A percentile compares a stretch with the other conserved stretches of the same genome.
These are phyloP conservation scores for Plodia interpunctella DNA, from an alignment of 1,140 invertebrate species.

Conservation along the genomic window DNA sequence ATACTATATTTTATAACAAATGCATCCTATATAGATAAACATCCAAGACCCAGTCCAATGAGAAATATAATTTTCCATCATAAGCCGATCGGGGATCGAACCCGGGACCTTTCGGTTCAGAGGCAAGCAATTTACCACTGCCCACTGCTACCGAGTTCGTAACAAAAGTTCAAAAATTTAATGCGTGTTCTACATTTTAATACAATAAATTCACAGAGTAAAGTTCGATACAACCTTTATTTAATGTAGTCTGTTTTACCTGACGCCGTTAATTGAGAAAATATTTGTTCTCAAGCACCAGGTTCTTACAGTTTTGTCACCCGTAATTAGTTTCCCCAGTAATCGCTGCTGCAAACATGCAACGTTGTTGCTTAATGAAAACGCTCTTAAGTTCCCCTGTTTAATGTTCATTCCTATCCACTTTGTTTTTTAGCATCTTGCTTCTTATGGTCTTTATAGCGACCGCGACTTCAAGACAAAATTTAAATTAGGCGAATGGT, in stretches of 20 bases:
- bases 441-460: conserved; percentile 34
- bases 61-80: too few species aligned
- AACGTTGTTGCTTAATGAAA: conserved; percentile 66
- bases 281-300: conserved; percentile 37
- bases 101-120: too few species aligned
- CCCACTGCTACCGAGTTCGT: too few species aligned
- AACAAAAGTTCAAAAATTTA: too few species aligned
- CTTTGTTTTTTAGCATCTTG: conserved; percentile 50
- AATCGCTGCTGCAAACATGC: conserved; percentile 59
- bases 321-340: conserved; percentile 67
- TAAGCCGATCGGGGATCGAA: too few species aligned
- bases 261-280: conserved; percentile 30
- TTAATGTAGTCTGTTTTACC: background rate
- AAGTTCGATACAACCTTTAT: too few species aligned
- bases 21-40: too few species aligned
- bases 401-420: conserved; percentile 65
- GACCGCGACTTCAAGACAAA: conserved; percentile 23
- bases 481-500: conserved; percentile 27
- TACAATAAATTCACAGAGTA: too few species aligned
- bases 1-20: too few species aligned
- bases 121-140: too few species aligned
- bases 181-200: too few species aligned
- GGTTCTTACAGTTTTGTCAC: conserved; percentile 46
- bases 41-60: too few species aligned
- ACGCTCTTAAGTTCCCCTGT: conserved; percentile 58